Evolutionary conservation across 30 jellyfish, hydroid and myxozoan genomes (phyloP).

Genomic region (Pseudorhiza aurosa): DNA sequence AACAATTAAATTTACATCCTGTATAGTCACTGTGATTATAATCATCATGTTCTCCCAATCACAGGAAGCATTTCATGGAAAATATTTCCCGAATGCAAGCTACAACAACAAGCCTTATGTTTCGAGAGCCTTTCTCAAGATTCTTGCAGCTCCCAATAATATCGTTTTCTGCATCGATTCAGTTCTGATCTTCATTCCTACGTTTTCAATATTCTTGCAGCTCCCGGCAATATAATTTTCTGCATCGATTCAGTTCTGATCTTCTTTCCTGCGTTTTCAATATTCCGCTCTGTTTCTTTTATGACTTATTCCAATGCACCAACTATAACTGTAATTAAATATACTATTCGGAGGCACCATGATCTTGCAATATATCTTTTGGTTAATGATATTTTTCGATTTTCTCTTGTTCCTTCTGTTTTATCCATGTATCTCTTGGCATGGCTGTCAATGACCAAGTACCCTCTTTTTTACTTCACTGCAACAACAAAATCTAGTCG

Average conservation of each 20-base stretch:
- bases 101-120: background rate
- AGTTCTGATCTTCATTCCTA: no score
- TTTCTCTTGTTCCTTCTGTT: slow-evolving; percentile 63
- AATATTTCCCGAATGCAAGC: background rate
- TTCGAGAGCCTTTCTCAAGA: background rate
- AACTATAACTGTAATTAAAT: slow-evolving; percentile 39
- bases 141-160: no score
- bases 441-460: slow-evolving; percentile 45
- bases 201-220: no score
- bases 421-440: slow-evolving; percentile 42
- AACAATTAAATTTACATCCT: no score
- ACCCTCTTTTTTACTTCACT: slow-evolving; percentile 32
- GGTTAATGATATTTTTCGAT: slow-evolving; percentile 50
- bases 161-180: no score
- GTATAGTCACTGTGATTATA: no score
- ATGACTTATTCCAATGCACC: slow-evolving; percentile 43
- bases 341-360: slow-evolving; percentile 38
- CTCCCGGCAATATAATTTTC: no score
- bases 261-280: no score
- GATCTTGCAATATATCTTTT: slow-evolving; percentile 37
- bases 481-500: slow-evolving; percentile 31
- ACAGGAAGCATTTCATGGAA: no score
- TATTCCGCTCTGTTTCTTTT: no score
- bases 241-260: no score
- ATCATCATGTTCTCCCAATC: no score